Conservation (phyloP, 2,797 vertebrate genomes). For the Fistularia tabacaria region DNA sequence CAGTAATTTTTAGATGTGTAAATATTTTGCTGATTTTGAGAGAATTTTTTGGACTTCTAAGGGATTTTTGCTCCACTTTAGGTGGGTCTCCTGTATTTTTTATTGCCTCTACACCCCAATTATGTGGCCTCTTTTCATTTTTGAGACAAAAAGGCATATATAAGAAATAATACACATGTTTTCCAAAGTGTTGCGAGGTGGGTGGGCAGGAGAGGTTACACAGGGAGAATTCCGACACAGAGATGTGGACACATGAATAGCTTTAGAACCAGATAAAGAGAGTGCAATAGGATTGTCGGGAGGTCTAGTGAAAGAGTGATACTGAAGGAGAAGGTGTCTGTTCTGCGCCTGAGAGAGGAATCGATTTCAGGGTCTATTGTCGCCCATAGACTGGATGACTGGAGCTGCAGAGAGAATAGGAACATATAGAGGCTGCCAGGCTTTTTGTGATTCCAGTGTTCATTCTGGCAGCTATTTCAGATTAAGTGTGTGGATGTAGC, state of each 20-base stretch:
- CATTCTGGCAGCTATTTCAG: too few relatives aligned
- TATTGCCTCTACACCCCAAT: too few relatives aligned
- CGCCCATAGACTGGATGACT: constrained; percentile 31
- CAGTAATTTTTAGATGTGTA: too few relatives aligned
- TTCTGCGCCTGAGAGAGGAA: constrained; percentile 35
- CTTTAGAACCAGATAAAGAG: constrained; percentile 17
- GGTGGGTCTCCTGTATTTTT: too few relatives aligned
- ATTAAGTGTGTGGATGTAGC: too few relatives aligned
- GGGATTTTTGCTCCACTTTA: too few relatives aligned
- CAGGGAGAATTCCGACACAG: neutral
- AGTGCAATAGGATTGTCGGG: constrained; percentile 29
- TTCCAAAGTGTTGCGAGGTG: neutral
- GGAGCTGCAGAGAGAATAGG: constrained; percentile 17
- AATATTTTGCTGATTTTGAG: too few relatives aligned
- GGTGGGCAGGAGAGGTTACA: neutral
- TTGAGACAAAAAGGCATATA: too few relatives aligned
- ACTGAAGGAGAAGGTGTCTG: constrained; percentile 35
- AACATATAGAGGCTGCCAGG: neutral
- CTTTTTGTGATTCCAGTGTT: too few relatives aligned
- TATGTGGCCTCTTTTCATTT: too few relatives aligned
- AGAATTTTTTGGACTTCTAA: too few relatives aligned
- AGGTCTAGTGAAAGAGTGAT: constrained; percentile 41
- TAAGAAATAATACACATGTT: too few relatives aligned
- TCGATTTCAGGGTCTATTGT: constrained; percentile 48
- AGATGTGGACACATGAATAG: constrained; percentile 26